Evolutionary conservation across 2,113 vertebrate species (phyloP).

Genomic region (Hyperopisus bebe): DNA sequence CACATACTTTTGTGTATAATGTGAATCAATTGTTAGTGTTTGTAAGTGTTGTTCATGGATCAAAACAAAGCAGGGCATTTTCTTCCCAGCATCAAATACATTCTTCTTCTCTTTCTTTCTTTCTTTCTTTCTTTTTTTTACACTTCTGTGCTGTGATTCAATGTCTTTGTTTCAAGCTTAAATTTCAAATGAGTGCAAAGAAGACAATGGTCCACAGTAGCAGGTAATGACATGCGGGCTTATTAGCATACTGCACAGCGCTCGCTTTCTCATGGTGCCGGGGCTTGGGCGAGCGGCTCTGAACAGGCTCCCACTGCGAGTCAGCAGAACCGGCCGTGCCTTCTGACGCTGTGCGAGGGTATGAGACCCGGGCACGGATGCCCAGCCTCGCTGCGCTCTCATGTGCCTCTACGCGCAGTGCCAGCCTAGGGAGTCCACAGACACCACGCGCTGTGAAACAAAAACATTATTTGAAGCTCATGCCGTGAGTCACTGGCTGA

Average conservation of each 20-base stretch:
- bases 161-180: conserved; percentile 18
- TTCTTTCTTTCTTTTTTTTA: background rate
- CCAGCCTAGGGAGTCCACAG: background rate
- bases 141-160: background rate
- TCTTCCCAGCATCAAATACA: background rate
- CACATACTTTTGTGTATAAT: background rate
- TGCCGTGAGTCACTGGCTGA: background rate
- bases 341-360: background rate
- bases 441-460: background rate
- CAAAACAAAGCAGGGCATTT: background rate
- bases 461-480: background rate
- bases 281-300: background rate
- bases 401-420: background rate
- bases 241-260: background rate
- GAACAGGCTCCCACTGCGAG: background rate
- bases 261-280: background rate
- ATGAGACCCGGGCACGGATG: background rate
- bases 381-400: background rate
- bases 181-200: conserved; percentile 20
- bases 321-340: conserved; percentile 11
- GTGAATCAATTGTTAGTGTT: background rate
- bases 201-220: conserved; percentile 7
- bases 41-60: background rate
- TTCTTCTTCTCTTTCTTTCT: background rate
- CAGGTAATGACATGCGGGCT: conserved; percentile 6